Evolutionary conservation across 2,888 invertebrate genomes (phyloP).

Genomic region (Lasius fuliginosus): DNA sequence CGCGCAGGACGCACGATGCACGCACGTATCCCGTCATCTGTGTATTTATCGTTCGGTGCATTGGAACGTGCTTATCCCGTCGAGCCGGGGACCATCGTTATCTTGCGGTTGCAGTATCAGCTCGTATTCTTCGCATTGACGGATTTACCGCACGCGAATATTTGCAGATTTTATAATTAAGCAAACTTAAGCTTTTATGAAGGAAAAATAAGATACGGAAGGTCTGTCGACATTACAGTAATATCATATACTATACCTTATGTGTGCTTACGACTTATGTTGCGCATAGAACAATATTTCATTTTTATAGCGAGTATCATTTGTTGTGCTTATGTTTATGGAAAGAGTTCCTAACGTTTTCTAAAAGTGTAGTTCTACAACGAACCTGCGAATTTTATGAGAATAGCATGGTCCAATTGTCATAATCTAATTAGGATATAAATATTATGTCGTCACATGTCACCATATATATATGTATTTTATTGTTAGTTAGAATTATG

Average conservation of each 20-base stretch:
- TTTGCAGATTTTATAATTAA: constrained; percentile 38
- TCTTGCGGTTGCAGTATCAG: constrained; percentile 41
- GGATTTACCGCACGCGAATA: constrained; percentile 17
- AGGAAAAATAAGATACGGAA: neutral
- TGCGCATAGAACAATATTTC: constrained; percentile 13
- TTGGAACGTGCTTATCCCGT: constrained; percentile 41
- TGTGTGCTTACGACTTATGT: neutral
- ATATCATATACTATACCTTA: neutral
- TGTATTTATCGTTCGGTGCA: constrained; percentile 50
- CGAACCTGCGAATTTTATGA: neutral
- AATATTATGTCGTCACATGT: neutral
- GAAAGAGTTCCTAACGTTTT: neutral
- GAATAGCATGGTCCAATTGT: neutral
- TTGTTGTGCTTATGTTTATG: neutral
- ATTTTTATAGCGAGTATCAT: neutral
- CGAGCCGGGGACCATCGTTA: constrained; percentile 25
- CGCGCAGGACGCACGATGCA: constrained; percentile 53
- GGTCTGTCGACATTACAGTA: neutral
- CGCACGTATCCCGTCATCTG: constrained; percentile 46
- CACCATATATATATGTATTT: neutral
- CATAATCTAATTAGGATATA: neutral
- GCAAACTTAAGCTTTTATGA: constrained; percentile 26
- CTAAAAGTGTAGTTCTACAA: neutral
- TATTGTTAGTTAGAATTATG: neutral
- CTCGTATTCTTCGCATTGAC: constrained; percentile 15